These are phyloP conservation scores for Drosophila macrospina DNA, from an alignment of 2,888 invertebrate genomes.

Conservation along the genomic window DNA sequence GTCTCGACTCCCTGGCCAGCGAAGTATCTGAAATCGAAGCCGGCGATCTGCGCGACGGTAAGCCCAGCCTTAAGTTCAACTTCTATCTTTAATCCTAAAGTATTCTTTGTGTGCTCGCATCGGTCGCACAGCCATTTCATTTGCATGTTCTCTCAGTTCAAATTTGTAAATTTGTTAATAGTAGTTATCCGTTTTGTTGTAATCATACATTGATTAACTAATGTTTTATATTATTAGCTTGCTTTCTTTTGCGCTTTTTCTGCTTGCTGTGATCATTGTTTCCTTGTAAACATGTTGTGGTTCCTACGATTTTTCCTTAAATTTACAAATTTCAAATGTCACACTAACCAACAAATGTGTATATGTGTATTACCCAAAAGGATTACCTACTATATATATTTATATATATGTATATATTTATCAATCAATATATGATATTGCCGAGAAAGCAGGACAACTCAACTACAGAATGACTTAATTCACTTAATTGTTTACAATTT, in stretches of 20 bases:
- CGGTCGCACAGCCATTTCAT: slow-evolving; percentile 2
- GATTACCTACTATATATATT: slow-evolving; percentile 46
- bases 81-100: slow-evolving; percentile 1
- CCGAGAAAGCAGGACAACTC: slow-evolving; percentile 85
- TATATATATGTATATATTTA: slow-evolving; percentile 24
- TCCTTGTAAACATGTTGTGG: slow-evolving; percentile 72
- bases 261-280: slow-evolving; percentile 53
- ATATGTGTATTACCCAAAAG: slow-evolving; percentile 41
- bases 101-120: slow-evolving; percentile 13
- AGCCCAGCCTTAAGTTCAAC: slow-evolving; percentile 24
- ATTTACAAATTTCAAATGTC: slow-evolving; percentile 55
- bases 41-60: slow-evolving; percentile 96
- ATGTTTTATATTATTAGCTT: slow-evolving; percentile 5
- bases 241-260: slow-evolving; percentile 31
- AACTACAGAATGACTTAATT: slow-evolving; percentile 38
- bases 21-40: slow-evolving; percentile 97
- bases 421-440: slow-evolving; percentile 65
- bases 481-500: slow-evolving; percentile 44
- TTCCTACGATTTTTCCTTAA: slow-evolving; percentile 65
- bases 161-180: slow-evolving; percentile 16
- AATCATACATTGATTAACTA: neutral
- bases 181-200: neutral
- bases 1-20: slow-evolving; percentile 93
- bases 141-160: slow-evolving; percentile 42
- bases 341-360: slow-evolving; percentile 56